Percentiles rank a stretch among this genome's conserved stretches.
Conservation (phyloP, 2,113 vertebrate genomes). For the Phoenicopterus ruber region DNA sequence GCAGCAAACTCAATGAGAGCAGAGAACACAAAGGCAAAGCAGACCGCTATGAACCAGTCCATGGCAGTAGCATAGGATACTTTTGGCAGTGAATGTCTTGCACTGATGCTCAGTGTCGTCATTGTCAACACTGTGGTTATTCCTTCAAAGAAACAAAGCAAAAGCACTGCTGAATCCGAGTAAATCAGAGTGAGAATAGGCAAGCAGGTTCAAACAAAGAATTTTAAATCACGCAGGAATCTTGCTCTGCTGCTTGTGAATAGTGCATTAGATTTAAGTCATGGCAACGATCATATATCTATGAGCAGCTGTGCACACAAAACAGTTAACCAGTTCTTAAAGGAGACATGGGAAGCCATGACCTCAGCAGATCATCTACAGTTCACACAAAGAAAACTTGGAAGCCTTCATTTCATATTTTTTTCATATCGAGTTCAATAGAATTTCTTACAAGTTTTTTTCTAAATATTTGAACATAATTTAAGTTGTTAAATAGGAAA, state of each 20-base stretch:
- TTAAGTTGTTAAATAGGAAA: not conserved
- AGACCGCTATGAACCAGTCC: conserved; percentile 99
- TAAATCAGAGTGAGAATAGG: not conserved
- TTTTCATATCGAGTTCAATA: not conserved
- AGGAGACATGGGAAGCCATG: not conserved
- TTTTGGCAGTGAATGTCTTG: conserved; percentile 95
- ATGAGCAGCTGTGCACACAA: not conserved
- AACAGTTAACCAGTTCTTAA: not conserved
- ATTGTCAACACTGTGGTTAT: conserved; percentile 99
- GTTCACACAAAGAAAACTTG: not conserved
- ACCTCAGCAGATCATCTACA: not conserved
- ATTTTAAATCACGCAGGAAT: not conserved
- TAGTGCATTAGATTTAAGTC: not conserved
- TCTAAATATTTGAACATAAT: not conserved
- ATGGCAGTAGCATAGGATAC: conserved; percentile 98
- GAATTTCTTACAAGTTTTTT: not conserved
- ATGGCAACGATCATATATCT: not conserved
- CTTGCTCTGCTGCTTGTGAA: not conserved
- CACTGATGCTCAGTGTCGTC: conserved; percentile 98
- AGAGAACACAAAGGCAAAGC: conserved; percentile 98
- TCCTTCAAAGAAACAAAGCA: conserved; percentile 76
- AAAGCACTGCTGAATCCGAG: not conserved
- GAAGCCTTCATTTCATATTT: not conserved
- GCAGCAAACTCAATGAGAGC: conserved; percentile 98
- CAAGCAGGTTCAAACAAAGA: not conserved